Evolutionary conservation across 2,113 vertebrate species (phyloP).

Genomic region (Riparia riparia): DNA sequence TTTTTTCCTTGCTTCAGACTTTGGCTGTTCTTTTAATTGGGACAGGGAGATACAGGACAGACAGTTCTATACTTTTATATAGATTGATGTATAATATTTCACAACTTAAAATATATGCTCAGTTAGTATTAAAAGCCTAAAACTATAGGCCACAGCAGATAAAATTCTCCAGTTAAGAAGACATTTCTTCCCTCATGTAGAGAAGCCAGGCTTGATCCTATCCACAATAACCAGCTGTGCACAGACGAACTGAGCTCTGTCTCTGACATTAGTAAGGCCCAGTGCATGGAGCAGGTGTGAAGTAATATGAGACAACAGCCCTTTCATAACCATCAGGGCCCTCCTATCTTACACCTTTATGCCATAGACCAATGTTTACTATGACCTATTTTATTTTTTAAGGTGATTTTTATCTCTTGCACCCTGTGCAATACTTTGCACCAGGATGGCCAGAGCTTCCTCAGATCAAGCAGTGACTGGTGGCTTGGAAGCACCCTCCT

Average conservation of each 20-base stretch:
- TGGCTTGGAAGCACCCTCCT: rapidly evolving
- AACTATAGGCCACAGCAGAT: background rate
- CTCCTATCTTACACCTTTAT: background rate
- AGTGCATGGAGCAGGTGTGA: background rate
- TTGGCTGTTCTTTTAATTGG: background rate
- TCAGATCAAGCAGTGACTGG: background rate
- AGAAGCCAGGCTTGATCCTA: background rate
- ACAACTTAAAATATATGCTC: background rate
- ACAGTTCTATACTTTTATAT: background rate
- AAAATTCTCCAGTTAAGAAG: background rate
- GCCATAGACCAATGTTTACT: background rate
- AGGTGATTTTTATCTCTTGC: background rate
- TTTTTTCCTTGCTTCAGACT: background rate
- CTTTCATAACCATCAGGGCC: background rate
- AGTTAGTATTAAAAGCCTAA: background rate
- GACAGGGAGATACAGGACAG: background rate
- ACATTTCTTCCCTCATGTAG: background rate
- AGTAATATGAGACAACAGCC: background rate
- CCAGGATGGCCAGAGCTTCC: background rate
- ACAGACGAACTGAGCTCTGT: background rate
- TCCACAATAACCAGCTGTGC: background rate
- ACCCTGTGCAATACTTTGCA: background rate
- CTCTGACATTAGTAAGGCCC: background rate
- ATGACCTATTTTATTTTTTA: background rate
- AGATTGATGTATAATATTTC: background rate